These are phyloP conservation scores for Cyclargus thomasi DNA, from an alignment of 1,140 invertebrate genomes.

Conservation along the genomic window DNA sequence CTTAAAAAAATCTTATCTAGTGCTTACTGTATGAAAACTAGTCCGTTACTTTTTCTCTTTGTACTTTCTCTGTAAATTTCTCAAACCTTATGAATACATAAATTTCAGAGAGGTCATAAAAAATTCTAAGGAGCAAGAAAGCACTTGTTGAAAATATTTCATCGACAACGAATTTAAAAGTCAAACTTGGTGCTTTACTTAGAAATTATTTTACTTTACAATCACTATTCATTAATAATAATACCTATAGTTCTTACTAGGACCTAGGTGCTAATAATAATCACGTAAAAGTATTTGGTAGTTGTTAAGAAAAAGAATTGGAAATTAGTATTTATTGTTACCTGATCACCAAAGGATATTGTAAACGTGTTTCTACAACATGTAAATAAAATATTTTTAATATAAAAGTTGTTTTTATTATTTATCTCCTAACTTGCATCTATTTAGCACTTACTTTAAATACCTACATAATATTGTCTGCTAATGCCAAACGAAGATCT, in stretches of 20 bases:
- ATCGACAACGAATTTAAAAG: too few species aligned
- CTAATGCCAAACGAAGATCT: too few species aligned
- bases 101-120: too few species aligned
- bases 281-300: neutral
- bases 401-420: conserved; percentile 32
- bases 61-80: too few species aligned
- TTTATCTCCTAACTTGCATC: neutral
- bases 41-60: too few species aligned
- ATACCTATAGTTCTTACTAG: neutral
- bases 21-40: too few species aligned
- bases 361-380: conserved; percentile 33
- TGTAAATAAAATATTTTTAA: conserved; percentile 37
- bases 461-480: too few species aligned
- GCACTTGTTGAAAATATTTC: too few species aligned
- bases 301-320: neutral
- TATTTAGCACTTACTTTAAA: neutral
- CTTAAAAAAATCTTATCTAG: too few species aligned
- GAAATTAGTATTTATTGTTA: conserved; percentile 36
- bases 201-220: neutral
- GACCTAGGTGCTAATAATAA: neutral
- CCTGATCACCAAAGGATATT: conserved; percentile 54
- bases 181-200: too few species aligned
- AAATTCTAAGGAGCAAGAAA: too few species aligned
- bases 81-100: too few species aligned
- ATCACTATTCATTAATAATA: neutral